Percentiles rank a stretch among this genome's conserved stretches.
phyloP scores from a whole-genome alignment of 1,140 invertebrate species.

The Eurosta solidaginis region DNA sequence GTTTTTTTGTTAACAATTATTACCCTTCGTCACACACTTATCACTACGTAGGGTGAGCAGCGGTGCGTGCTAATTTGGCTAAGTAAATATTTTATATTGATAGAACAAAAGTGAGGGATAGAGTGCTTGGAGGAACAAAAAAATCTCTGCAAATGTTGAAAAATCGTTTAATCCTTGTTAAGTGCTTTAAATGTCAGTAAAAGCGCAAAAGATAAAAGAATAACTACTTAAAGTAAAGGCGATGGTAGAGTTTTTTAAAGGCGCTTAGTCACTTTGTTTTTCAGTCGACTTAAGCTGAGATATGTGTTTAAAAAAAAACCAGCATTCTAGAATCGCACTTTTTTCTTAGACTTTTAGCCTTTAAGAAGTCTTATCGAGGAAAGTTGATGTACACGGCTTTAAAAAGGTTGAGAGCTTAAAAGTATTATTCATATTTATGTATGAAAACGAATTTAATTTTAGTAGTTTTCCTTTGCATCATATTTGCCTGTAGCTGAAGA shows the following conservation, averaged over 20 bases:
- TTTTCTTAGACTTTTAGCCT: too few species aligned
- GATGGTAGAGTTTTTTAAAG: not conserved
- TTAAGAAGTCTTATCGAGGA: too few species aligned
- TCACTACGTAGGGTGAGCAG: not conserved
- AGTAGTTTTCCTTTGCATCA: too few species aligned
- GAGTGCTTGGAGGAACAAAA: too few species aligned
- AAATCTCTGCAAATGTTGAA: not conserved
- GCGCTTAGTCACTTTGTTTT: not conserved
- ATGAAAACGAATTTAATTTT: too few species aligned
- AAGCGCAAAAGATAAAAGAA: not conserved
- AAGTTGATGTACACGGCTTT: too few species aligned
- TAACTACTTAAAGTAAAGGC: too few species aligned
- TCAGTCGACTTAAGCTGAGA: not conserved
- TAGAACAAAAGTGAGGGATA: not conserved
- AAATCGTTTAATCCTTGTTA: constrained; percentile 6
- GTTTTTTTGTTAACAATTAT: not conserved
- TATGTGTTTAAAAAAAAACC: not conserved
- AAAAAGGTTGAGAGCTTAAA: too few species aligned
- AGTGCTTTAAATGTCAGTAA: not conserved
- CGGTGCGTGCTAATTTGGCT: not conserved
- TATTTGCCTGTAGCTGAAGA: too few species aligned
- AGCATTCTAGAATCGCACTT: too few species aligned
- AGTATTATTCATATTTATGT: too few species aligned
- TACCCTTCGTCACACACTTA: not conserved
- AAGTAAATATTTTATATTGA: not conserved